Conservation (phyloP, 2,113 vertebrate species). For the Rattus norvegicus region GRCr8 NC_086028.1:1078501-1079000, state of each 20-base stretch:
- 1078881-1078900: too few species aligned
- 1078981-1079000: not conserved
- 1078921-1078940: not conserved
- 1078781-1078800: not conserved
- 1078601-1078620: too few species aligned
- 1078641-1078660: not conserved
- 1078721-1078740: not conserved
- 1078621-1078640: too few species aligned
- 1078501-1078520: too few species aligned
- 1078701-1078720: not conserved
- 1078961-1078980: not conserved
- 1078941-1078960: not conserved
- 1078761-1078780: not conserved
- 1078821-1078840: not conserved
- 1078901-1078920: not conserved
- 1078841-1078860: too few species aligned
- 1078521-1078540: too few species aligned
- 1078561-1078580: too few species aligned
- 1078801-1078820: not conserved
- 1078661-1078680: not conserved
- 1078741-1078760: not conserved
- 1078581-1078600: too few species aligned
- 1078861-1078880: too few species aligned
- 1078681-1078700: not conserved
- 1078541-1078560: too few species aligned